Percentiles rank a stretch among this genome's conserved stretches.
These are phyloP conservation scores for Polylopha cassiicola DNA, from an alignment of 2,888 invertebrate species.

Conservation along the genomic window DNA sequence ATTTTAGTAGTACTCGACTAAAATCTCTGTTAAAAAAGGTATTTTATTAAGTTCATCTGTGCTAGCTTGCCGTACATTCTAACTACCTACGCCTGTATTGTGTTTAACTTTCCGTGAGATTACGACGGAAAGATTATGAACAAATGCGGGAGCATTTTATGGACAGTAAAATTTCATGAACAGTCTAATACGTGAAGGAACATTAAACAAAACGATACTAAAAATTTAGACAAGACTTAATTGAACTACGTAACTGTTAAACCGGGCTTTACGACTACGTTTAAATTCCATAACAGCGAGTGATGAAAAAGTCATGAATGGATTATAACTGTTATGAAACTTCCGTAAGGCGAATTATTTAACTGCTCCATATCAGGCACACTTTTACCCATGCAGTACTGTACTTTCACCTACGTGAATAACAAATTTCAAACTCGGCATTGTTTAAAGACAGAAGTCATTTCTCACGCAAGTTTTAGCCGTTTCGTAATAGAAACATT, in stretches of 20 bases:
- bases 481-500: slow-evolving; percentile 14
- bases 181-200: slow-evolving; percentile 4
- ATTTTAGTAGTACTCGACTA: too few relatives aligned
- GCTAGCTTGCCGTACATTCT: too few relatives aligned
- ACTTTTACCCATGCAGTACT: background rate
- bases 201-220: too few relatives aligned
- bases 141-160: too few relatives aligned
- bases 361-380: slow-evolving; percentile 3
- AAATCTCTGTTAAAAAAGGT: too few relatives aligned
- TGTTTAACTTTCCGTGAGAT: too few relatives aligned
- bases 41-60: too few relatives aligned
- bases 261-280: slow-evolving; percentile 1
- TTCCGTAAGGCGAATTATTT: slow-evolving; percentile 16
- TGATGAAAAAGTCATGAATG: slow-evolving; percentile 20
- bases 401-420: slow-evolving; percentile 16
- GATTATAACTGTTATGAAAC: slow-evolving; percentile 15
- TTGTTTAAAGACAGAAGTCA: slow-evolving; percentile 9
- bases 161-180: slow-evolving; percentile 3
- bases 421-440: slow-evolving; percentile 3
- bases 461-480: slow-evolving; percentile 18
- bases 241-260: slow-evolving; percentile 1
- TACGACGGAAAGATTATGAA: too few relatives aligned
- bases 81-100: too few relatives aligned
- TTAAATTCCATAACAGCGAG: slow-evolving; percentile 16
- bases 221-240: slow-evolving; percentile 1